Conservation (phyloP, 1,140 invertebrate species). For the Ylistrum balloti region DNA sequence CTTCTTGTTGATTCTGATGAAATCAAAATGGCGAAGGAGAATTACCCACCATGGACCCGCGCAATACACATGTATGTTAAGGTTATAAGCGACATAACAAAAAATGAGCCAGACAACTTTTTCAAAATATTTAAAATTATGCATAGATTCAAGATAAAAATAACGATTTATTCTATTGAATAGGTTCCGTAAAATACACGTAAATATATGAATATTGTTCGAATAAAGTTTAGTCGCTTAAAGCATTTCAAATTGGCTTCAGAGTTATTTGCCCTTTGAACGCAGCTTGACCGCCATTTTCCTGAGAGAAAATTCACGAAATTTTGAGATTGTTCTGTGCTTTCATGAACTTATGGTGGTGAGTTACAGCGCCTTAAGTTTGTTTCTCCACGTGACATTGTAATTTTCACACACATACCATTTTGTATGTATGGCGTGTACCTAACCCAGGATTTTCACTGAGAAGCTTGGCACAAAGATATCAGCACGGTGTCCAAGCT, state of each 20-base stretch:
- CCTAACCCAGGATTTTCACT: constrained; percentile 48
- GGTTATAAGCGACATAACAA: not conserved
- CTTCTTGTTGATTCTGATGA: constrained; percentile 38
- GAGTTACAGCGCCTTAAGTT: not conserved
- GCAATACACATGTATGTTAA: not conserved
- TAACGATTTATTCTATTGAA: not conserved
- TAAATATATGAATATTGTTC: not conserved
- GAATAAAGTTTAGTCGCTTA: not conserved
- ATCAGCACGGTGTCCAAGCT: constrained; percentile 50
- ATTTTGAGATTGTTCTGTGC: not conserved
- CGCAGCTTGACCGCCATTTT: not conserved
- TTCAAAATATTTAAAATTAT: not conserved
- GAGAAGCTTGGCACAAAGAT: constrained; percentile 54
- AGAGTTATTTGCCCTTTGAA: not conserved
- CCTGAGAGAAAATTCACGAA: not conserved
- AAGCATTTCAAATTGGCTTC: not conserved
- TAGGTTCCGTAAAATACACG: not conserved
- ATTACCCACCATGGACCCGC: not conserved
- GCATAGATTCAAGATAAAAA: not conserved
- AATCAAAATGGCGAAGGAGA: constrained; percentile 15
- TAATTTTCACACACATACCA: too few species aligned
- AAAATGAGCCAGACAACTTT: not conserved
- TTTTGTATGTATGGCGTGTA: not conserved
- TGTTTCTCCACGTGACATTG: not conserved
- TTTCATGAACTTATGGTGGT: not conserved